Conservation (phyloP, 1,140 invertebrate species). For the Solenopsis invicta region DNA sequence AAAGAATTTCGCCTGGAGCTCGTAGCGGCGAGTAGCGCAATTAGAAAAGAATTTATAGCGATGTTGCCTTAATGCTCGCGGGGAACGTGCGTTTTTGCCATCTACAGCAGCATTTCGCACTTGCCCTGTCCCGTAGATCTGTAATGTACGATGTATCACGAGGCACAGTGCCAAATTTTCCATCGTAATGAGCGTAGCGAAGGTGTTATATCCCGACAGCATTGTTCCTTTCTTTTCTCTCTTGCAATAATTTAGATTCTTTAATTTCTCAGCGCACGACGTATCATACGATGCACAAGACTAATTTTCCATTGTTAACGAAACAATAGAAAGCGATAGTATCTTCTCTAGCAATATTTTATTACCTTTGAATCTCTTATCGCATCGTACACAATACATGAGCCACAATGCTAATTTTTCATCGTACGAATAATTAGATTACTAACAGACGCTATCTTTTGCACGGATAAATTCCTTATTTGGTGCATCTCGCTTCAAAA, state of each 20-base stretch:
- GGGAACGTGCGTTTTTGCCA: slow-evolving; percentile 5
- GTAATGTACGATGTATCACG: neutral
- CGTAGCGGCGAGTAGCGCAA: slow-evolving; percentile 50
- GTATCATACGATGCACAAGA: slow-evolving; percentile 4
- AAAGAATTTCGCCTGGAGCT: slow-evolving; percentile 42
- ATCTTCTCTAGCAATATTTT: slow-evolving; percentile 10
- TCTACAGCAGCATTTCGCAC: neutral
- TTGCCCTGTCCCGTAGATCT: slow-evolving; percentile 3
- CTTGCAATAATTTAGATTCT: neutral
- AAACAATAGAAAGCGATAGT: neutral
- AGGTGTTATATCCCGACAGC: neutral
- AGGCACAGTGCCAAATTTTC: slow-evolving; percentile 24
- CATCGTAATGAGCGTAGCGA: neutral
- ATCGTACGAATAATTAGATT: slow-evolving; percentile 1
- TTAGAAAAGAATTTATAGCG: slow-evolving; percentile 51
- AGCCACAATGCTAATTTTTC: slow-evolving; percentile 16
- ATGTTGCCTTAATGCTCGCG: neutral
- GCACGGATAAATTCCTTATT: neutral
- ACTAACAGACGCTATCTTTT: slow-evolving; percentile 20
- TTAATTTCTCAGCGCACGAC: slow-evolving; percentile 16
- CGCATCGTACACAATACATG: neutral
- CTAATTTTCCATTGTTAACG: neutral
- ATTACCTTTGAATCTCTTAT: neutral
- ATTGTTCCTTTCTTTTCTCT: neutral
- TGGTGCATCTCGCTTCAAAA: slow-evolving; percentile 4